Evolutionary conservation across 1,140 invertebrate genomes (phyloP), one percentile per base, ranked within the genome.

Genomic region (Meloidogyne chitwoodi): DNA sequence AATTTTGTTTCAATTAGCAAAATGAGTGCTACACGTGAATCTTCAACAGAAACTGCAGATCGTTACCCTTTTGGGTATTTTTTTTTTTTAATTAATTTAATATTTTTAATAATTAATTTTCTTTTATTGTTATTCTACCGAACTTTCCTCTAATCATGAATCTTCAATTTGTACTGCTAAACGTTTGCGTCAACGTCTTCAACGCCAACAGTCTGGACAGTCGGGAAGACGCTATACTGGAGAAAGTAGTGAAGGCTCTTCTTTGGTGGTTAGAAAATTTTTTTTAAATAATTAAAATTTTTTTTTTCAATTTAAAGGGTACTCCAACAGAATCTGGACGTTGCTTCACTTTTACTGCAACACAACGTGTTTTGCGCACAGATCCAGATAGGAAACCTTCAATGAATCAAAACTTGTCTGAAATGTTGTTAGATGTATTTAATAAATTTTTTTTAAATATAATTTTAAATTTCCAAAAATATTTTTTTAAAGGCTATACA

Each of bases 251-350:
- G 85, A 85, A 68, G 81, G 83, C 24, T 85, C 80, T 19, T 87
- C 86, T 24, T 70, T 86, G 10, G 85, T 87, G 56, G 71, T 72
- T 2, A 2, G n/a, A 24, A 41, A 31, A n/a, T 22, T 8, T 5
- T n/a, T 22, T n/a, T 22, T 19, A 27, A n/a, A n/a, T n/a, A n/a
- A 22, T 72, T 24, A 4, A 34, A 29, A 29, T 5, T 12, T 12
- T 29, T 24, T 24, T 10, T 16, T 19, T 38, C 5, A 24, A 16
- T 38, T 34, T 38, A 26, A 14, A 73, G 38, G 85, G 85, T 26
- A 86, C 85, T 31, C 85, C 85, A 44, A 87, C 86, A n/a, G 85
- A 86, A 56, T 87, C 85, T 19, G 85, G 85, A 1, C 72, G 85
- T 41, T 87, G 85, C 34, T 86, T 86, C 73, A 86, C 85, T 4